Evolutionary conservation across 2,113 vertebrate genomes (phyloP).

Genomic region (Ceyx melanurus): DNA sequence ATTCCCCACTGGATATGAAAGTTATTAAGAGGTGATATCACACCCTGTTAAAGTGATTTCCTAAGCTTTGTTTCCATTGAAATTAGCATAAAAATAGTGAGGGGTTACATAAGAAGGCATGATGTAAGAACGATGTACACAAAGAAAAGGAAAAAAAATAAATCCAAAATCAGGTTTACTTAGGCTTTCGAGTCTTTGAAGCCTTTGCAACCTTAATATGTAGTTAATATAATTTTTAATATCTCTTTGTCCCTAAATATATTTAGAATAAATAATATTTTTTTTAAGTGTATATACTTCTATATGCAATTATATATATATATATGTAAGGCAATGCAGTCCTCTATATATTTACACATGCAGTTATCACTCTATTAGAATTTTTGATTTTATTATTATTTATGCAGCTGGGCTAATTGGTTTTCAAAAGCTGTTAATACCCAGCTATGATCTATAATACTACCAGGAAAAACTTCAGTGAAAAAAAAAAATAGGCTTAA

Average conservation of each 20-base stretch:
- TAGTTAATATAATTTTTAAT: not conserved
- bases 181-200: not conserved
- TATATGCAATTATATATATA: not conserved
- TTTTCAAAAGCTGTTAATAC: not conserved
- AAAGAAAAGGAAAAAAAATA: not conserved
- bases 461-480: not conserved
- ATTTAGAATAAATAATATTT: not conserved
- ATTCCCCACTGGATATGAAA: not conserved
- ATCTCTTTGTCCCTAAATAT: not conserved
- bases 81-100: not conserved
- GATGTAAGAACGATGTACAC: not conserved
- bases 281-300: not conserved
- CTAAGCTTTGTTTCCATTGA: not conserved
- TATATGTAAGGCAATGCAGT: not conserved
- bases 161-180: not conserved
- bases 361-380: not conserved
- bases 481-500: not conserved
- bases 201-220: not conserved
- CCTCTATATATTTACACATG: not conserved
- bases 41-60: not conserved
- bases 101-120: not conserved
- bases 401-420: not conserved
- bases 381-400: not conserved
- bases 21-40: not conserved
- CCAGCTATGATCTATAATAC: not conserved